These are phyloP conservation scores for Tarsius wallacei DNA, from an alignment of 2,797 vertebrate genomes.

Conservation along the genomic window DNA sequence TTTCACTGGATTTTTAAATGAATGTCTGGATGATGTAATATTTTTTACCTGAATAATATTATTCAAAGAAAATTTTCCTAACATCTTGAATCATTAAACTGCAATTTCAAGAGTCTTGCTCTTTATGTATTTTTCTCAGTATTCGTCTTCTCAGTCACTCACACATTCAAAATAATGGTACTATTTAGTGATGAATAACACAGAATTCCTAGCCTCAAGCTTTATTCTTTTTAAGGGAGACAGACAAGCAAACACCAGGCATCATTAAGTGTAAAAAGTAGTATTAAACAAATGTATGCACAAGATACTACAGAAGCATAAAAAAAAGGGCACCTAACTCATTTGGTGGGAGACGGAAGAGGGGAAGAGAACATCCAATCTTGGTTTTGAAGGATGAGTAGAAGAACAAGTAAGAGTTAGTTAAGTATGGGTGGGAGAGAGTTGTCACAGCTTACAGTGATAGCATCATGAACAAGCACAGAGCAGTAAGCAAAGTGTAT, in stretches of 20 bases:
- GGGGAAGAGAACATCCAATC: background rate
- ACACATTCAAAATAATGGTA: background rate
- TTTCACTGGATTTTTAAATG: constrained; percentile 17
- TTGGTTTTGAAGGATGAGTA: background rate
- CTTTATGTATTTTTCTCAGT: background rate
- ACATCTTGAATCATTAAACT: background rate
- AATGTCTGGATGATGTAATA: background rate
- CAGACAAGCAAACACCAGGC: background rate
- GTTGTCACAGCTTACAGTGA: background rate
- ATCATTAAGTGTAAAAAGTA: background rate
- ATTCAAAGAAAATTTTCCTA: background rate
- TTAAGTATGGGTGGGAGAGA: background rate
- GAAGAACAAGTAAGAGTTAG: background rate
- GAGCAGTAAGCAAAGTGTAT: background rate
- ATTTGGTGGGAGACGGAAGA: accelerated
- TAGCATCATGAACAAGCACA: background rate
- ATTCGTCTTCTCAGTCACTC: background rate
- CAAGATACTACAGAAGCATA: background rate
- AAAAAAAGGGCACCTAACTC: background rate
- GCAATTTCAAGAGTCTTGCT: background rate
- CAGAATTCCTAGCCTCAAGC: background rate
- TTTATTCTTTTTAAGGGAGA: background rate
- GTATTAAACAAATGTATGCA: background rate
- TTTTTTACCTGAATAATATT: background rate
- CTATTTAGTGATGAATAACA: background rate